Conservation (phyloP, 2,797 vertebrate genomes). For the Chaetophractus vellerosus region DNA sequence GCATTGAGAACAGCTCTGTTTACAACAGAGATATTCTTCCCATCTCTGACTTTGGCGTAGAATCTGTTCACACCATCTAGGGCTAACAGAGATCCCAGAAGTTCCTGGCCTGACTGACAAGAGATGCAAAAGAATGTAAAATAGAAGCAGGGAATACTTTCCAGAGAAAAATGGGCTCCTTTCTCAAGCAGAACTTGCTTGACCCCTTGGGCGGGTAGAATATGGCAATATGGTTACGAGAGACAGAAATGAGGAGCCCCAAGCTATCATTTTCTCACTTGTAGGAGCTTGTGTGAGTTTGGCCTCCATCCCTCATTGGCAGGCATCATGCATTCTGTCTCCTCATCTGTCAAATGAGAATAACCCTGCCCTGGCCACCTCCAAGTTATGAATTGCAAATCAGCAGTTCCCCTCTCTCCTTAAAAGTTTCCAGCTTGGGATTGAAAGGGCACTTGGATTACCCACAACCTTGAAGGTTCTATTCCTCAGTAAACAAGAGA, state of each 20-base stretch:
- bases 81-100: conserved; percentile 79
- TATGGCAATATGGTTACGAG: neutral
- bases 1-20: neutral
- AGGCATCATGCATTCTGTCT: neutral
- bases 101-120: conserved; percentile 64
- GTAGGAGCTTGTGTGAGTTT: neutral
- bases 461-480: neutral
- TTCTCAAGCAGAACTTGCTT: conserved; percentile 71
- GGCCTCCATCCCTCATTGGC: neutral
- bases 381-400: neutral
- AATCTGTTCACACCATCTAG: conserved; percentile 57
- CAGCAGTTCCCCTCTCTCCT: neutral
- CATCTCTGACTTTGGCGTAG: conserved; percentile 9
- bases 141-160: conserved; percentile 67
- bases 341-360: neutral
- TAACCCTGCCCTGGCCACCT: neutral
- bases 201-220: conserved; percentile 62
- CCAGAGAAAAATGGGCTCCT: conserved; percentile 74
- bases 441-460: neutral
- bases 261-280: neutral
- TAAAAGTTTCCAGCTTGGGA: neutral
- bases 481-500: neutral
- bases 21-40: neutral
- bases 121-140: conserved; percentile 70
- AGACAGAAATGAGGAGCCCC: neutral